Evolutionary conservation across 2,888 invertebrate genomes (phyloP).

Genomic region (Germaria angustata): DNA sequence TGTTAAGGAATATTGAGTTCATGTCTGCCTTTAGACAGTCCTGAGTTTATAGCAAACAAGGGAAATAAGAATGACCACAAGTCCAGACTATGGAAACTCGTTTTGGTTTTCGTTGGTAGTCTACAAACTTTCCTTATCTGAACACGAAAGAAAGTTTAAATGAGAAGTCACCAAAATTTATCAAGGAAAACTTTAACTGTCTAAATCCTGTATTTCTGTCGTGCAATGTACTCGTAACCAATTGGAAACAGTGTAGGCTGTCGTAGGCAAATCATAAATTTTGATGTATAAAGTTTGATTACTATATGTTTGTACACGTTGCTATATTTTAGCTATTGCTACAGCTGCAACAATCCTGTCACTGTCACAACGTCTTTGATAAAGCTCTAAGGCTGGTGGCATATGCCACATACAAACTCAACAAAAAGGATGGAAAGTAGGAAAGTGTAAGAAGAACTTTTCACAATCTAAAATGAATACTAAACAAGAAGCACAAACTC

Average conservation of each 20-base stretch:
- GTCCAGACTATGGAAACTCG: too few species aligned
- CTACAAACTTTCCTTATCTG: too few species aligned
- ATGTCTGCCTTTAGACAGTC: too few species aligned
- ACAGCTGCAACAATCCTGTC: conserved; percentile 5
- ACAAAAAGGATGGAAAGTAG: not conserved
- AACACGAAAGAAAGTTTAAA: too few species aligned
- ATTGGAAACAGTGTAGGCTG: conserved; percentile 38
- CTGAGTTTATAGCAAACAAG: too few species aligned
- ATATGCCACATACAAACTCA: not conserved
- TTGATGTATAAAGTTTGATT: conserved; percentile 19
- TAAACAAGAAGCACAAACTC: conserved; percentile 29
- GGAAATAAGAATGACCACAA: too few species aligned
- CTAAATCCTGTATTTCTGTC: too few species aligned
- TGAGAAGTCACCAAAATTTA: too few species aligned
- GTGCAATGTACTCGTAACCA: too few species aligned
- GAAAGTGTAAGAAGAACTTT: conserved; percentile 31
- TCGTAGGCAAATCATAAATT: conserved; percentile 35
- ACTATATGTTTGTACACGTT: not conserved
- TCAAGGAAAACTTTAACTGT: too few species aligned
- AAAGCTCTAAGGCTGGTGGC: conserved; percentile 11
- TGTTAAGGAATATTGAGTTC: too few species aligned
- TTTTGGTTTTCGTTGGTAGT: too few species aligned
- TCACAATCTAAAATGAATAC: conserved; percentile 13
- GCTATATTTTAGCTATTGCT: not conserved
- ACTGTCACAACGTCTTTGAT: conserved; percentile 28